Conservation (phyloP, 2,797 vertebrate species). For the Gallinago solitaria region DNA sequence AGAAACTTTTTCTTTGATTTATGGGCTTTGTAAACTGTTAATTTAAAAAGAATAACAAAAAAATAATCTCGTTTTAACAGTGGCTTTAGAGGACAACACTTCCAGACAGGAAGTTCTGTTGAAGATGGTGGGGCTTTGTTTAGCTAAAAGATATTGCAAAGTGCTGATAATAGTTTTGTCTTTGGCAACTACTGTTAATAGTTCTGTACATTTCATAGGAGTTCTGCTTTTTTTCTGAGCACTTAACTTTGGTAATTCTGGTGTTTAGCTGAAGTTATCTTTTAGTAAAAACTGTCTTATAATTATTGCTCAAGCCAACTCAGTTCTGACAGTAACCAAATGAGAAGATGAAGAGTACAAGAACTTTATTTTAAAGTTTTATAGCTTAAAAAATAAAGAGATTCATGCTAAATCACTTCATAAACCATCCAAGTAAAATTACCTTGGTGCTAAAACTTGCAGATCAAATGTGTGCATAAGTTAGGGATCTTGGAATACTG, state of each 20-base stretch:
- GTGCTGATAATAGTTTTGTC: neutral
- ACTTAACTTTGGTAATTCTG: conserved; percentile 14
- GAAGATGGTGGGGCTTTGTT: neutral
- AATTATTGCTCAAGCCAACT: conserved; percentile 15
- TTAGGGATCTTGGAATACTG: neutral
- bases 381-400: neutral
- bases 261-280: conserved; percentile 14
- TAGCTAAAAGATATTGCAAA: neutral
- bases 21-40: neutral
- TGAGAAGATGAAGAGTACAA: neutral
- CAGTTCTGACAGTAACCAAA: neutral
- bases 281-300: conserved; percentile 40
- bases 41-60: neutral
- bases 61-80: neutral
- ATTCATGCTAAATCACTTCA: neutral
- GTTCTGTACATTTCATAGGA: conserved; percentile 2
- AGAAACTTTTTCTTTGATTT: neutral
- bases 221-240: neutral
- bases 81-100: neutral
- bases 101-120: neutral
- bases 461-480: neutral
- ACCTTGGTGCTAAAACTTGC: conserved; percentile 2
- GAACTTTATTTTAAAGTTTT: neutral
- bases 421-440: neutral
- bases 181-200: neutral